Evolutionary conservation across 2,113 vertebrate genomes (phyloP).

Genomic region (Dinomys branickii): DNA sequence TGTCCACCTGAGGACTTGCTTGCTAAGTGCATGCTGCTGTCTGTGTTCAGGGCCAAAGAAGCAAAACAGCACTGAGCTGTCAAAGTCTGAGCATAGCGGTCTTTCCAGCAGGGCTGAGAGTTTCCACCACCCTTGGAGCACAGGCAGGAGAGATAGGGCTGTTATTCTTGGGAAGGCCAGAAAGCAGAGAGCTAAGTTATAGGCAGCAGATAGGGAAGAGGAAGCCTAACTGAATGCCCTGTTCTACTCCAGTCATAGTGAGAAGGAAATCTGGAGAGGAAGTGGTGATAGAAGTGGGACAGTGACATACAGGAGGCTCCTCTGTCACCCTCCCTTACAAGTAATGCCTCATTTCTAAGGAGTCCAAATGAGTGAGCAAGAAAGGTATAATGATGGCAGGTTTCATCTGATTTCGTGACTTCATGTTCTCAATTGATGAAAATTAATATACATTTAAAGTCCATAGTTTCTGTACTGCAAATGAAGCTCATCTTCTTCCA

Average conservation of each 20-base stretch:
- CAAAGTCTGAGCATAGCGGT: background rate
- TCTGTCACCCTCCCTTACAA: background rate
- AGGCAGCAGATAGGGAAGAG: background rate
- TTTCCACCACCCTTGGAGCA: background rate
- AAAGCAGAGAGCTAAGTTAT: background rate
- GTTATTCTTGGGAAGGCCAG: background rate
- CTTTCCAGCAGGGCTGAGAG: background rate
- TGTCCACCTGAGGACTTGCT: background rate
- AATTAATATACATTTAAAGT: slow-evolving; percentile 31
- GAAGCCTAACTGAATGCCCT: background rate
- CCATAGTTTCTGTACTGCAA: background rate
- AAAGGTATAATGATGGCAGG: background rate
- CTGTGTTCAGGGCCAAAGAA: background rate
- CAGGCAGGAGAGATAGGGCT: background rate
- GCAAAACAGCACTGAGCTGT: background rate
- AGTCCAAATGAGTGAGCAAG: background rate
- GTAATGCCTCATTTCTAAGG: background rate
- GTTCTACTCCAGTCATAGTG: background rate
- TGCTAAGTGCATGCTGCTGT: background rate
- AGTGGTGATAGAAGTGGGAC: background rate
- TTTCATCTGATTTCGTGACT: slow-evolving; percentile 17
- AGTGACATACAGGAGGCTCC: background rate
- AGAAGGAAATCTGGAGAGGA: background rate
- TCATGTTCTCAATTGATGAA: slow-evolving; percentile 29
- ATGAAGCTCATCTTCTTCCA: slow-evolving; percentile 9